phyloP scores from a whole-genome alignment of 2,888 invertebrate species.

The Carabus problematicus region DNA sequence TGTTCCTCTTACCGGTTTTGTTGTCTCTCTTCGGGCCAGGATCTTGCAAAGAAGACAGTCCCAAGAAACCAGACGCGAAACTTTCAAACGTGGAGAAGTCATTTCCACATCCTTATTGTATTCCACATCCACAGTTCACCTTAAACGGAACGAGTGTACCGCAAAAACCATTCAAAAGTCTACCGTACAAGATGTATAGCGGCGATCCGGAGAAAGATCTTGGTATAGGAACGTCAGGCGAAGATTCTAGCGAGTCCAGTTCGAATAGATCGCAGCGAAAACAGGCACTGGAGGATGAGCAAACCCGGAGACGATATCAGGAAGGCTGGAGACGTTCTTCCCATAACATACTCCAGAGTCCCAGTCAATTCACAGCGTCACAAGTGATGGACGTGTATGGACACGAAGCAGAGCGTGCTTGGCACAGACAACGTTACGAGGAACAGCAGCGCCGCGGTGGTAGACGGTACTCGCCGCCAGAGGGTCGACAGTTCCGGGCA shows the following conservation, averaged over 20 bases:
- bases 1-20: slow-evolving; percentile 86
- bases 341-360: slow-evolving; percentile 61
- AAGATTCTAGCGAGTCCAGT: slow-evolving; percentile 83
- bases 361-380: slow-evolving; percentile 68
- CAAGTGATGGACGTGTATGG: slow-evolving; percentile 73
- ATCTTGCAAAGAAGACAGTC: slow-evolving; percentile 56
- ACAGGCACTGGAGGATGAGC: slow-evolving; percentile 66
- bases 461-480: slow-evolving; percentile 61
- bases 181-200: slow-evolving; percentile 69
- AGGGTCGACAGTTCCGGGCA: slow-evolving; percentile 60
- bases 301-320: slow-evolving; percentile 68
- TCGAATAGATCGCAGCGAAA: slow-evolving; percentile 76
- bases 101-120: slow-evolving; percentile 72
- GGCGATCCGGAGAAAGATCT: slow-evolving; percentile 78
- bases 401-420: slow-evolving; percentile 65
- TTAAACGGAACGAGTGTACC: slow-evolving; percentile 58
- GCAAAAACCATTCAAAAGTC: slow-evolving; percentile 56
- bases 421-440: slow-evolving; percentile 60
- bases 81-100: slow-evolving; percentile 68
- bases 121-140: slow-evolving; percentile 74
- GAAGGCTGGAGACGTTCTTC: slow-evolving; percentile 75
- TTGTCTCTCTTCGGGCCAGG: slow-evolving; percentile 86
- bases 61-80: slow-evolving; percentile 63
- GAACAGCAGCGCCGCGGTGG: slow-evolving; percentile 54
- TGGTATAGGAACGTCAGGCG: slow-evolving; percentile 83